Conservation (phyloP, 2,113 vertebrate genomes). For the Gobiocypris rarus region DNA sequence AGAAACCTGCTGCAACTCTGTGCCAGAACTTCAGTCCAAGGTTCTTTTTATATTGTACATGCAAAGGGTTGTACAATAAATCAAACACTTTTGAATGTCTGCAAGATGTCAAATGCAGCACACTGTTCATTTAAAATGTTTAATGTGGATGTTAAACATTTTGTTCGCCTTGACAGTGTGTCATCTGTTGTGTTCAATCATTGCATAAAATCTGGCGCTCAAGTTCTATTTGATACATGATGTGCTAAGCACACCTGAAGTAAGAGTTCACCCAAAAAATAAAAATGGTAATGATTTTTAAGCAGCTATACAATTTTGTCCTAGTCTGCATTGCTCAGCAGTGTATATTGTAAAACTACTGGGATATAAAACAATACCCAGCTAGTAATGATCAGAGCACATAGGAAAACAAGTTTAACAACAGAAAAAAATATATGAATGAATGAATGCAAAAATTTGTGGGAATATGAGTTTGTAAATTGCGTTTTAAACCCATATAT, state of each 20-base stretch:
- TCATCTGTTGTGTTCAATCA: not conserved
- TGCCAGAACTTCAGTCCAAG: slow-evolving; percentile 27
- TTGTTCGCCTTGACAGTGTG: not conserved
- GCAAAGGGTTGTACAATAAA: not conserved
- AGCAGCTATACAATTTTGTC: not conserved
- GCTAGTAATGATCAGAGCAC: not conserved
- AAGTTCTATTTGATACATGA: not conserved
- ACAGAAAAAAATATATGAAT: no score
- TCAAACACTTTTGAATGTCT: not conserved
- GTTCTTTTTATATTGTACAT: not conserved
- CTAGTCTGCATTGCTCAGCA: not conserved
- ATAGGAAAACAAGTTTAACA: not conserved
- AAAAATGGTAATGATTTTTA: not conserved
- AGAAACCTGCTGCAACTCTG: slow-evolving; percentile 25
- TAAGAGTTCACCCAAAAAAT: not conserved
- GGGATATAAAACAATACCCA: not conserved
- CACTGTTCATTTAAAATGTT: not conserved
- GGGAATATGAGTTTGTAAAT: not conserved
- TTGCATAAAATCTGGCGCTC: not conserved
- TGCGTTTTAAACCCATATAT: not conserved
- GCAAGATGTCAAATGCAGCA: not conserved
- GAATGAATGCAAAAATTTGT: not conserved
- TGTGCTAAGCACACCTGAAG: not conserved
- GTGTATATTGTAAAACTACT: not conserved
- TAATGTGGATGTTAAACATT: not conserved